Base-by-base conservation (phyloP, 2,113 vertebrate species). In the Passerina amoena region DNA sequence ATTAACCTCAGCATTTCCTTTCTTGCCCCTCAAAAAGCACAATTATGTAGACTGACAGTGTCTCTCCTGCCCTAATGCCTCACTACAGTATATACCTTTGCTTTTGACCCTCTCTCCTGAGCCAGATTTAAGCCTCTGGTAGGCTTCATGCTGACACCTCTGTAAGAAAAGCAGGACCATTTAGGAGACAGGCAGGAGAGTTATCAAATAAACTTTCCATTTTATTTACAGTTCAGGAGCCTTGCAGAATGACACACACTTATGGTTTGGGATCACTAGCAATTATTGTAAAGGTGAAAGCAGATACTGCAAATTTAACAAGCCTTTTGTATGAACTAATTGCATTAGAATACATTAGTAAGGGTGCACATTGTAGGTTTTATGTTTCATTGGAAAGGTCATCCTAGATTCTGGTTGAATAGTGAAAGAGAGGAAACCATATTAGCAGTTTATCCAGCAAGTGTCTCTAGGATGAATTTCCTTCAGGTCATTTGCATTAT, bases 311-410 rank as follows among this genome's bases (percentile, higher is more conserved):
- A 98, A 99, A 98, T 98, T 99, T 99, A 99, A 99, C 98, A 98
- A 98, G 98, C 96, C 97, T 98, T 99, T 98, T 99, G 97, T 99
- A 97, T 98, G 97, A 98, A 97, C 98, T 99, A 99, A 99, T 99
- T 99, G 98, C 98, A 98, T 98, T 99, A 98, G 98, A 99, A 98
- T 99, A 98, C 98, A 98, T 98, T 98, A 98, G 97, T 96, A 96
- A 98, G 98, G 98, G 98, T 98, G 98, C 98, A 97, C 97, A 97
- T 95, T 98, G 97, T 98, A 98, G 98, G 98, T 98, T 98, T 98
- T 98, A 97, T 98, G 97, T 98, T 98, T 97, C 97, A 97, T 97
- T 97, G 96, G 97, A 98, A 98, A 98, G 97, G 98, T 98, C 97
- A 98, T 96, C 96, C 96, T 95, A 50, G 84, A 97, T 98, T 98